phyloP scores from a whole-genome alignment of 2,113 vertebrate species.

The Xenus cinereus region DNA sequence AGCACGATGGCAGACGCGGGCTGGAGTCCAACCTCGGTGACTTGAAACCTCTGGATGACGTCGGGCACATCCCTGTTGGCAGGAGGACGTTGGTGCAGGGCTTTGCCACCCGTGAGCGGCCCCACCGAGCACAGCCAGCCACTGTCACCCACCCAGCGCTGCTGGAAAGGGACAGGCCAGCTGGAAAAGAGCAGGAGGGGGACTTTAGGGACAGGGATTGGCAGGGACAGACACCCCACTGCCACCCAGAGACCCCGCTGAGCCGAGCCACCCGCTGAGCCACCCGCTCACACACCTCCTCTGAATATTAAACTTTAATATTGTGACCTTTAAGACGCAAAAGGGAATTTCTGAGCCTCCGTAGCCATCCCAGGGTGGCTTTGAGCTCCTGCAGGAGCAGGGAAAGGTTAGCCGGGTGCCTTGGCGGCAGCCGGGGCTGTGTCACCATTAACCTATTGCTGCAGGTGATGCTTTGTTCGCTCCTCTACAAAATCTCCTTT shows the following conservation, averaged over 20 bases:
- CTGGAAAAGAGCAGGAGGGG: not conserved
- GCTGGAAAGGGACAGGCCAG: not conserved
- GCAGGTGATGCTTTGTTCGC: accelerated
- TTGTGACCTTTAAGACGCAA: not conserved
- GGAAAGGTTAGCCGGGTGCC: not conserved
- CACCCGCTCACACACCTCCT: not conserved
- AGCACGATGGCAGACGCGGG: accelerated
- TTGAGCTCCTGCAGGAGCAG: not conserved
- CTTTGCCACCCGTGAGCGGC: accelerated
- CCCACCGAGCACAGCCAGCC: not conserved
- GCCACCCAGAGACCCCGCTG: not conserved
- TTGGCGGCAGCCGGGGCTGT: not conserved
- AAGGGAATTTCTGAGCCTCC: not conserved
- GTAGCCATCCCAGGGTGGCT: not conserved
- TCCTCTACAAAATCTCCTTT: not conserved
- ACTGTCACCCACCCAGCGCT: not conserved
- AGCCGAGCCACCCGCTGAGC: not conserved
- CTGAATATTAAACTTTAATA: not conserved
- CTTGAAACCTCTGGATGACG: not conserved
- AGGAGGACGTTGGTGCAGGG: accelerated
- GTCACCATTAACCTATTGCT: not conserved
- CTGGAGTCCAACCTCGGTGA: accelerated
- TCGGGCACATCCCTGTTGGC: accelerated
- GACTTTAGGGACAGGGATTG: not conserved
- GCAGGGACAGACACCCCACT: not conserved